Evolutionary conservation across 2,797 vertebrate genomes (phyloP).

Genomic region (Oreochromis mossambicus): DNA sequence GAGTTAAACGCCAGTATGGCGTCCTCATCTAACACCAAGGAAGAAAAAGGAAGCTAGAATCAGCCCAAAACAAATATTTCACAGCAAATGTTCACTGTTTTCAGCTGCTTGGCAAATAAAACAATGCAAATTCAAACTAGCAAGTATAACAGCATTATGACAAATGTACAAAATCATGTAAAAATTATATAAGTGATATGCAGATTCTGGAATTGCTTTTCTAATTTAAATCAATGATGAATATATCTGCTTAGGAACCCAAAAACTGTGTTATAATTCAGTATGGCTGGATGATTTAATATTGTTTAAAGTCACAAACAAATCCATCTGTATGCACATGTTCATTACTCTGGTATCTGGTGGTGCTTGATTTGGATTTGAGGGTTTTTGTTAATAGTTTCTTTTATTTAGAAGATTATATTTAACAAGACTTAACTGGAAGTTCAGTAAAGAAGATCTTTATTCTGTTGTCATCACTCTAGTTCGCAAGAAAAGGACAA

Average conservation of each 20-base stretch:
- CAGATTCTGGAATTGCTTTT: neutral
- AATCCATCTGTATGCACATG: neutral
- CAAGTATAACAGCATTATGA: neutral
- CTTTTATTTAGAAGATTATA: neutral
- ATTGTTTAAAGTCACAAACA: neutral
- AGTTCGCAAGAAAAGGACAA: neutral
- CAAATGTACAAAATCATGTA: neutral
- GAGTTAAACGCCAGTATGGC: neutral
- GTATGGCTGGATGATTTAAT: neutral
- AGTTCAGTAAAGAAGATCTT: neutral
- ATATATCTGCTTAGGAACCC: neutral
- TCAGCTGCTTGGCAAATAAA: neutral
- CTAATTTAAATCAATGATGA: neutral
- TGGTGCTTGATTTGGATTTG: neutral
- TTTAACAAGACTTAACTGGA: neutral
- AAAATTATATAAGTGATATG: neutral
- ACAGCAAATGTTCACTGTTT: neutral
- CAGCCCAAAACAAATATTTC: neutral
- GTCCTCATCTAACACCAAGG: neutral
- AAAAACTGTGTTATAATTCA: neutral
- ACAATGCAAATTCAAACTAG: neutral
- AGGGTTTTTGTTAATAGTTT: rapidly evolving
- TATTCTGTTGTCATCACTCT: neutral
- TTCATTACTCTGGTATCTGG: neutral
- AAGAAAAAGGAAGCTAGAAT: neutral